These are phyloP conservation scores for Ursus arctos DNA, from an alignment of 2,113 vertebrate species.

Conservation along the genomic window DNA sequence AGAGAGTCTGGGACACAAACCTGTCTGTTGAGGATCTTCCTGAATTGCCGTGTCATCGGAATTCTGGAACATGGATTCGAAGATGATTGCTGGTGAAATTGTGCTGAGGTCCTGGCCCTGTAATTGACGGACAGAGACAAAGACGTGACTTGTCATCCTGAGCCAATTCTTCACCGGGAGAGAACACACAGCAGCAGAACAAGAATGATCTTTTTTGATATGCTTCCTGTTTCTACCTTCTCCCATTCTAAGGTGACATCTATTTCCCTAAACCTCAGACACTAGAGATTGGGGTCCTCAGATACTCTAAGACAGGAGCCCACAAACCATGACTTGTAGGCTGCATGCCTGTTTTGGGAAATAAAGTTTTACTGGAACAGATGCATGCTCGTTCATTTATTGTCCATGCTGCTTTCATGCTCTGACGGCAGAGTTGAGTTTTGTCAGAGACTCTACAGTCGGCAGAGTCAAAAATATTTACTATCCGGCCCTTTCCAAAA, in stretches of 20 bases:
- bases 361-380: background rate
- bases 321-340: background rate
- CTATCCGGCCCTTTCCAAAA: background rate
- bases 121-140: slow-evolving; percentile 83
- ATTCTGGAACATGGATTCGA: slow-evolving; percentile 98
- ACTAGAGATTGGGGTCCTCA: background rate
- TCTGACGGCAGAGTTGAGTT: background rate
- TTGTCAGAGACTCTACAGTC: background rate
- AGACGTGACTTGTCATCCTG: background rate
- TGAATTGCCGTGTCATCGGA: slow-evolving; percentile 93
- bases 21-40: slow-evolving; percentile 92
- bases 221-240: background rate
- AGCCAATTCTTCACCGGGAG: background rate
- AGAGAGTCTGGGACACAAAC: slow-evolving; percentile 79
- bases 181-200: background rate
- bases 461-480: background rate
- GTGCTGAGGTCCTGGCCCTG: slow-evolving; percentile 95
- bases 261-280: background rate
- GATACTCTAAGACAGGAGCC: background rate
- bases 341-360: background rate
- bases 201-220: background rate
- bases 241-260: background rate
- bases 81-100: slow-evolving; percentile 95
- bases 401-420: background rate
- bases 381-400: background rate